Evolutionary conservation across 53 echinoderm and acorn worm species (phyloP), one percentile per base, ranked within the genome.

Genomic region (Paracentrotus lividus): DNA sequence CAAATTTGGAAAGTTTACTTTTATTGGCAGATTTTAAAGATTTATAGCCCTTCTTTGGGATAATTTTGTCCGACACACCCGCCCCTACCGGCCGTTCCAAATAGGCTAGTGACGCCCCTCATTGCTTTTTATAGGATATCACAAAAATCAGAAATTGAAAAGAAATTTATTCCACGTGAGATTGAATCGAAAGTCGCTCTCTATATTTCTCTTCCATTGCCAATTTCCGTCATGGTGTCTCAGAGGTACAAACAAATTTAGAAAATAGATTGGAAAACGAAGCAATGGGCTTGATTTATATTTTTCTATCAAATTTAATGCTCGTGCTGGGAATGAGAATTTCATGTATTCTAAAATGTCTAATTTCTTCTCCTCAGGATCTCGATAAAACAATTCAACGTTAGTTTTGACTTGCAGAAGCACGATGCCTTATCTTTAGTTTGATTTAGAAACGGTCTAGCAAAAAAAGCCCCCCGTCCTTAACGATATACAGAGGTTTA

Each of bases 161-260:
- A 81, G 81, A 81, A 81, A 81, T 81, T 81, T 81, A 81, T 81
- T 81, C 33, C 21, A 81, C 5, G 1, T 81, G 8, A 20, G 47
- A 81, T 81, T 81, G 81, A 81, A 81, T 45, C 47, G 47, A 45
- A 81, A 81, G 81, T 81, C 24, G 44, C 2, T 16, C 42, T 76
- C 76, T 40, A 81, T 44, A 26, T 81, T 81, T 44, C 47, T 42
- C 47, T 26, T n/a, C 81, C 34, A 77, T 5, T 3, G n/a, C 18
- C 81, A 81, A 81, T 81, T 81, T 26, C 81, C 81, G 26, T 26
- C 18, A 38, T 10, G 47, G 81, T 47, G 81, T 47, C 81, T 27
- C 24, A 45, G 33, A 26, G n/a, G 26, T 12, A 45, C 26, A 45
- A 81, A 81, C 81, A 47, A 81, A 81, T 47, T 81, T 44, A 26